Evolutionary conservation across 1,140 invertebrate genomes (phyloP), one percentile per base, ranked within the genome.

Genomic region (Pararge aegeria): DNA sequence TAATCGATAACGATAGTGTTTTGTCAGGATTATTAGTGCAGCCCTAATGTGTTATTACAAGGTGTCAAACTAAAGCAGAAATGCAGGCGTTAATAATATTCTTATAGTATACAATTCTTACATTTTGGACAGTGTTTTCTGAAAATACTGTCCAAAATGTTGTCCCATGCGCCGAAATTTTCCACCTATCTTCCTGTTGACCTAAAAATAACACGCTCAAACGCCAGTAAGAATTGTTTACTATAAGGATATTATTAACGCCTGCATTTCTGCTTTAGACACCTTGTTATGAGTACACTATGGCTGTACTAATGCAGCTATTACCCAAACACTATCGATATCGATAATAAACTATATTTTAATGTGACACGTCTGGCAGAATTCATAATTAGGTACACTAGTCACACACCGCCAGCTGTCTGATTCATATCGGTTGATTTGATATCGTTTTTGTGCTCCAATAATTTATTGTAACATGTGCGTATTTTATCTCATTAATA

Each of bases 71-170:
- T 49, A 49, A 54, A 54, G 12, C 20, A 46, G 50, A 20, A 21
- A 27, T 48, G 21, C 30, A 64, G 61, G 58, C 68, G 70, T 66
- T 67, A 76, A 71, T 61, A 66, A 70, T 66, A 61, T 65, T 57
- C 63, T 55, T 67, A 70, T 73, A 74, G 78, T 83, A 78, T 80
- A 83, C 80, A 80, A 76, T 79, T 78, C 74, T 80, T 78, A 78
- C 65, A n/a, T n/a, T n/a, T n/a, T n/a, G n/a, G n/a, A n/a, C n/a
- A n/a, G 24, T 4, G 24, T 24, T 24, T 24, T 24, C 24, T 24
- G 7, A 24, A 4, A 4, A 7, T 24, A 2, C 24, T 4, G n/a
- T 34, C 10, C 30, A 34, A 34, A 5, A 34, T 34, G 3, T 34
- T 7, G 30, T 34, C 30, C 30, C 0, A 12, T 12, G 30, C 10